phyloP scores from a whole-genome alignment of 1,140 invertebrate species.

The Rhizoglyphus robini region DNA sequence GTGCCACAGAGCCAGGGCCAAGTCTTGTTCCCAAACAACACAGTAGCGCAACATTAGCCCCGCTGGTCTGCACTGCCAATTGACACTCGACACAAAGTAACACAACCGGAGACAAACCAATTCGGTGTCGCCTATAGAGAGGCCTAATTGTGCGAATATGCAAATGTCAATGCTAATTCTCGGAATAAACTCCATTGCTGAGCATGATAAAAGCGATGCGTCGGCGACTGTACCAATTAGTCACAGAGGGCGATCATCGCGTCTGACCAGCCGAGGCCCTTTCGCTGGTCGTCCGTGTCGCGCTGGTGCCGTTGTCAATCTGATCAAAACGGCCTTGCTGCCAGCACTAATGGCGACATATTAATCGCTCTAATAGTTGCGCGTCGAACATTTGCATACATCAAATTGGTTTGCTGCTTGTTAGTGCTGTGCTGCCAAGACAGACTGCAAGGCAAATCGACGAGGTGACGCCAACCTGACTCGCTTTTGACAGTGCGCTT shows the following conservation, averaged over 20 bases:
- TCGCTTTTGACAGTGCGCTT: background rate
- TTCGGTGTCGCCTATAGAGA: background rate
- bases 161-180: background rate
- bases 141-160: conserved; percentile 8
- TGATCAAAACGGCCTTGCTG: background rate
- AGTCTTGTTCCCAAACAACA: no score
- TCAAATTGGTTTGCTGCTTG: background rate
- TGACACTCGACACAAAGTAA: no score
- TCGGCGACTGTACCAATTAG: background rate
- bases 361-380: conserved; percentile 10
- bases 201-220: background rate
- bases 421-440: conserved; percentile 3
- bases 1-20: no score
- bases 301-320: background rate
- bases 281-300: no score
- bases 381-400: background rate
- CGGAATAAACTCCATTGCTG: background rate
- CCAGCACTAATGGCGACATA: background rate
- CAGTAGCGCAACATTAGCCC: no score
- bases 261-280: background rate
- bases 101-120: no score
- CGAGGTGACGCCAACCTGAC: background rate
- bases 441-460: background rate
- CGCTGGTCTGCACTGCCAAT: no score
- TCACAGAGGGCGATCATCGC: background rate